Evolutionary conservation across 2,888 invertebrate species (phyloP).

Genomic region (Drosophila buzzatii): DNA sequence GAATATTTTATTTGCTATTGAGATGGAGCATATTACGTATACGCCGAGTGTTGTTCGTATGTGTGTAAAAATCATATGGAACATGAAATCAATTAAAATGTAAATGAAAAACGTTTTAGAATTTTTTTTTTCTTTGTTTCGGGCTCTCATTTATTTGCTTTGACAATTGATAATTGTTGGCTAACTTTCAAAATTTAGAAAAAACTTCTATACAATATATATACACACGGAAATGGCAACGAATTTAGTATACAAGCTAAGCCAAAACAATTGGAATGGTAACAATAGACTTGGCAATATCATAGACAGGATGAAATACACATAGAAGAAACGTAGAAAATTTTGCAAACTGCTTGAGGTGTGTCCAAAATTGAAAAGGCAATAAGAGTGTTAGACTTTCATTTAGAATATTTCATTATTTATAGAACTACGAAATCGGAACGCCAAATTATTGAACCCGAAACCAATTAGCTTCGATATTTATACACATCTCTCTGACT

Average conservation of each 20-base stretch:
- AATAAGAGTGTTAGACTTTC: constrained; percentile 16
- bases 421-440: constrained; percentile 50
- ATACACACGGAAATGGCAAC: constrained; percentile 35
- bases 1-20: constrained; percentile 11
- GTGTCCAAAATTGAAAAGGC: constrained; percentile 22
- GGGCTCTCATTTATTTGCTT: constrained; percentile 60
- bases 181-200: constrained; percentile 57
- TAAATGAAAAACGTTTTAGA: constrained; percentile 6
- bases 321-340: constrained; percentile 44
- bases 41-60: constrained; percentile 27
- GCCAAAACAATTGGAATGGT: constrained; percentile 5
- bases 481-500: not conserved
- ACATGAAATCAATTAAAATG: not conserved
- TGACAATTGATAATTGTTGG: constrained; percentile 36
- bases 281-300: constrained; percentile 5
- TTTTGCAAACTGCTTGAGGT: constrained; percentile 36
- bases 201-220: constrained; percentile 28
- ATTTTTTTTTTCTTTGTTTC: constrained; percentile 54
- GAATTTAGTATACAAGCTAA: constrained; percentile 43
- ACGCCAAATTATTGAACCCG: constrained; percentile 54
- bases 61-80: constrained; percentile 5
- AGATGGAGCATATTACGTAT: constrained; percentile 38
- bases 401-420: constrained; percentile 8
- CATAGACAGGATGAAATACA: constrained; percentile 20
- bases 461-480: constrained; percentile 41